Conservation (phyloP, 2,113 vertebrate genomes). For the Cephalopholis sonnerati region DNA sequence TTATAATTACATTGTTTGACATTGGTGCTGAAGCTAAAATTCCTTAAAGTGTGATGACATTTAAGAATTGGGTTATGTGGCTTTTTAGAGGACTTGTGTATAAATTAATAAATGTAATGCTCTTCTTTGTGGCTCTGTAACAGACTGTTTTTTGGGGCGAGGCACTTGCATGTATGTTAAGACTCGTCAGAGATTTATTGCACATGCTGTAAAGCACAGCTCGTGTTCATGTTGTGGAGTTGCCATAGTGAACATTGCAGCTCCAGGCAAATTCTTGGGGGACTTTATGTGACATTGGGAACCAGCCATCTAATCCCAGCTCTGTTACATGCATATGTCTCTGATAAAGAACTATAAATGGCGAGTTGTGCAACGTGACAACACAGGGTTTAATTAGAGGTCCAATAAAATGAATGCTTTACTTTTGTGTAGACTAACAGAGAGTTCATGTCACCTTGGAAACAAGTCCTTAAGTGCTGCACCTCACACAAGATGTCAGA, state of each 20-base stretch:
- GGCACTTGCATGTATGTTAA: neutral
- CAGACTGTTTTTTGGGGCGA: no score
- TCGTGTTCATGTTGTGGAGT: conserved; percentile 54
- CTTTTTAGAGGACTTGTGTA: neutral
- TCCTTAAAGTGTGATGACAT: neutral
- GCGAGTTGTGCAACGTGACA: neutral
- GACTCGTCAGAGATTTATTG: conserved; percentile 25
- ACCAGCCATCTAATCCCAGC: neutral
- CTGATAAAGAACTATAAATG: neutral
- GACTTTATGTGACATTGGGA: conserved; percentile 1
- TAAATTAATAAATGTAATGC: neutral
- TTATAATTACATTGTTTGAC: no score
- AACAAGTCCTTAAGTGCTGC: neutral
- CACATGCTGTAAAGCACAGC: conserved; percentile 15
- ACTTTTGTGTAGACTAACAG: neutral
- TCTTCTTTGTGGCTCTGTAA: neutral
- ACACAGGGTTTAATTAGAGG: neutral
- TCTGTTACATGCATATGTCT: neutral
- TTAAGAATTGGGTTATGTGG: neutral
- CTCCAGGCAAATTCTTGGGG: conserved; percentile 20
- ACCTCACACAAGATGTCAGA: neutral
- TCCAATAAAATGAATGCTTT: neutral
- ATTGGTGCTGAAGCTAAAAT: neutral
- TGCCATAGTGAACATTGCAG: conserved; percentile 38
- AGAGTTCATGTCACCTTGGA: conserved; percentile 4